Percentiles rank a stretch among this genome's conserved stretches.
Conservation (phyloP, 2,888 invertebrate genomes). For the Dilophus febrilis region DNA sequence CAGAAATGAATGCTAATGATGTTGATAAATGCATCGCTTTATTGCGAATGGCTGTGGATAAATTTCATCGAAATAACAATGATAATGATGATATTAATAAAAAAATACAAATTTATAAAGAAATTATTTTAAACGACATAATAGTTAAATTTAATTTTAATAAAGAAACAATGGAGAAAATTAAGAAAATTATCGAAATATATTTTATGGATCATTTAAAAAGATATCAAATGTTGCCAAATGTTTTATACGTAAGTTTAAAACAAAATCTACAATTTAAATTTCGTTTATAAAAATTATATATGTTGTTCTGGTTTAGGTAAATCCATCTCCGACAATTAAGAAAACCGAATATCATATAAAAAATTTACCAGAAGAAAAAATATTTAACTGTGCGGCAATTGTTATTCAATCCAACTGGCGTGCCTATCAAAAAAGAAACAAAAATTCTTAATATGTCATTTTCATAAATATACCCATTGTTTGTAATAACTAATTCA, state of each 20-base stretch:
- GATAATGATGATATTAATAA: background rate
- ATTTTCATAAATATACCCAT: too few relatives aligned
- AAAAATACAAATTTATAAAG: background rate
- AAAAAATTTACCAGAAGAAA: background rate
- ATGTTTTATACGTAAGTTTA: background rate
- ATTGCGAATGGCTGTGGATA: background rate
- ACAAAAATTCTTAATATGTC: too few relatives aligned
- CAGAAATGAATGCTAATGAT: background rate
- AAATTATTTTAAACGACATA: background rate
- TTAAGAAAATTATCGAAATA: background rate
- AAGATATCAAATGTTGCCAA: background rate
- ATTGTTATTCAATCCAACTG: slow-evolving; percentile 5
- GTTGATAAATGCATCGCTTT: background rate
- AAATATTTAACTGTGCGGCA: slow-evolving; percentile 1
- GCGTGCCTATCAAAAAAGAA: too few relatives aligned
- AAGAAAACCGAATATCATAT: slow-evolving; percentile 3
- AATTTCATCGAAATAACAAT: background rate
- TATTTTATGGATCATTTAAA: slow-evolving; percentile 3
- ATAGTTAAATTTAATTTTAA: background rate
- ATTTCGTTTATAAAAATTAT: background rate
- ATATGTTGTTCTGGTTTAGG: too few relatives aligned
- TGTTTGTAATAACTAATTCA: too few relatives aligned
- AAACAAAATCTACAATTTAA: background rate
- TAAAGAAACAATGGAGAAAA: background rate
- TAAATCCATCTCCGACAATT: background rate